Percentiles rank a stretch among this genome's conserved stretches.
Conservation (phyloP, 2,888 invertebrate species). For the Octodonta nipae region DNA sequence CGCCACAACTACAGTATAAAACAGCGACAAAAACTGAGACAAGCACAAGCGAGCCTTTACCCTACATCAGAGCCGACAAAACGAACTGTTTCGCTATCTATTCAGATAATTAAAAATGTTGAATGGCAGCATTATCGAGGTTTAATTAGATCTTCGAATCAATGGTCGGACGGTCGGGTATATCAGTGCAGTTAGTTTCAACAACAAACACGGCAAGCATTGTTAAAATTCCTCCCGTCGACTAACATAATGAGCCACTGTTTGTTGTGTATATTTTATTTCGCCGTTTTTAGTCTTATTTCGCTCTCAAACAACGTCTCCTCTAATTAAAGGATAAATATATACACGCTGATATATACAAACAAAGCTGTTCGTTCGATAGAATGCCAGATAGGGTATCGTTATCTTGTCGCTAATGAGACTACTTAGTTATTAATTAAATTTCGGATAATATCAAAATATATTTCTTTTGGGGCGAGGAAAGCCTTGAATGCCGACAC, state of each 20-base stretch:
- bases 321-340: constrained; percentile 29
- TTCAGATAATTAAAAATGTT: constrained; percentile 16
- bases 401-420: no score
- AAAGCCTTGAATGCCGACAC: no score
- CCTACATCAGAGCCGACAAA: no score
- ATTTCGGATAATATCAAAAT: no score
- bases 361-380: no score
- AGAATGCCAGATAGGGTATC: no score
- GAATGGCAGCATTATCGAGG: constrained; percentile 14
- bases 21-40: no score
- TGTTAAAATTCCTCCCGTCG: constrained; percentile 32
- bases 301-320: constrained; percentile 22
- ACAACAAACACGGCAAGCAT: constrained; percentile 27
- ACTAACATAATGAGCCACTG: constrained; percentile 33
- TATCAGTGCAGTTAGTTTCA: constrained; percentile 26
- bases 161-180: constrained; percentile 19
- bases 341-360: no score
- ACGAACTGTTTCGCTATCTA: constrained; percentile 6
- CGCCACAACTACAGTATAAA: no score
- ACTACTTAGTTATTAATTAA: no score
- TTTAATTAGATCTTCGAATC: constrained; percentile 22
- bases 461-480: no score
- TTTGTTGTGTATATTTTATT: constrained; percentile 34
- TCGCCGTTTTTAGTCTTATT: constrained; percentile 32
- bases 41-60: no score